phyloP scores from a whole-genome alignment of 2,113 vertebrate species.

The Columbina picui region DNA sequence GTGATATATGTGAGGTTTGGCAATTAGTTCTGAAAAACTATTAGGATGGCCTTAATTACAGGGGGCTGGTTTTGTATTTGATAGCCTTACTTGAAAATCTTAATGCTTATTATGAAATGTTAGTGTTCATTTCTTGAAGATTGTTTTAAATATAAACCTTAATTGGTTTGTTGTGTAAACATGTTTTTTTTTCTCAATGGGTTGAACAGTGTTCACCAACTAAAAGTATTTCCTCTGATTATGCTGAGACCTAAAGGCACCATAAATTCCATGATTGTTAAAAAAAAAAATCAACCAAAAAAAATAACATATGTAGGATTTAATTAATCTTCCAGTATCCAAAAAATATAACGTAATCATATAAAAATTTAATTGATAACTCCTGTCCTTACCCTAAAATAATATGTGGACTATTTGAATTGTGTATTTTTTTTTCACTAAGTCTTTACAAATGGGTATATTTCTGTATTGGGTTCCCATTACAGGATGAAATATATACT shows the following conservation, averaged over 20 bases:
- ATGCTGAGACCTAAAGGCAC: neutral
- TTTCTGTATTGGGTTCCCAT: constrained; percentile 12
- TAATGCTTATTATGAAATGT: neutral
- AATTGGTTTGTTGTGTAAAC: neutral
- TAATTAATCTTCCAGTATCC: constrained; percentile 9
- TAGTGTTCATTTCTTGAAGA: neutral
- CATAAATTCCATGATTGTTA: neutral
- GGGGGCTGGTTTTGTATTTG: neutral
- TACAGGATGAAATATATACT: constrained; percentile 10
- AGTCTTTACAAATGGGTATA: neutral
- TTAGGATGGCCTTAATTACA: neutral
- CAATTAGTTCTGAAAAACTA: constrained; percentile 11
- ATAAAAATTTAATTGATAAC: neutral
- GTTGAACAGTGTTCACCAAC: neutral
- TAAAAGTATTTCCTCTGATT: neutral
- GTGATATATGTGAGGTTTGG: neutral
- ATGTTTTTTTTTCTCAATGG: neutral
- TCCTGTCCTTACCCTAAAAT: neutral
- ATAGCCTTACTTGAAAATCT: neutral
- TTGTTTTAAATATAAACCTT: neutral
- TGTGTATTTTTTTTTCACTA: neutral
- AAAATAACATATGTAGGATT: neutral
- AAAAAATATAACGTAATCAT: neutral
- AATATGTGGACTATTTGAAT: neutral
- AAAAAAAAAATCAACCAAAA: neutral